These are phyloP conservation scores for Lagopus leucura DNA, from an alignment of 2,113 vertebrate species.

Conservation along the genomic window DNA sequence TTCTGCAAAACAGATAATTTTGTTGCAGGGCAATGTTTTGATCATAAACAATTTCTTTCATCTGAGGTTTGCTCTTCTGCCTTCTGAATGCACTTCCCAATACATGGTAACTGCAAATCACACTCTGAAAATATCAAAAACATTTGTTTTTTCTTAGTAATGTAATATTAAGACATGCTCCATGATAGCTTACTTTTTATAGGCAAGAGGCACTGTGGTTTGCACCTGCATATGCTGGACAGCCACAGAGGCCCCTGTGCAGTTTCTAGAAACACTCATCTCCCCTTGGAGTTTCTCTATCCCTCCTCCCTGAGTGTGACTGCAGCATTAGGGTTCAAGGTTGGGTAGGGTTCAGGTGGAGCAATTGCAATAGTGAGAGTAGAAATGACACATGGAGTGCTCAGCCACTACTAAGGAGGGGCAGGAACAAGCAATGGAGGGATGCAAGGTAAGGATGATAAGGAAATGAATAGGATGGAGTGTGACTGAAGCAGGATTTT, in stretches of 20 bases:
- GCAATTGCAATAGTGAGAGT: neutral
- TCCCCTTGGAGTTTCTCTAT: neutral
- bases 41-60: neutral
- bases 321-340: neutral
- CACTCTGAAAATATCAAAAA: neutral
- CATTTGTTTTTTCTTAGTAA: neutral
- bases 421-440: neutral
- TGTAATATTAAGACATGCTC: neutral
- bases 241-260: neutral
- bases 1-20: constrained; percentile 20
- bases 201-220: neutral
- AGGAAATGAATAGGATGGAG: neutral
- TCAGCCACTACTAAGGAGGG: neutral
- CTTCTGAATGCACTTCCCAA: neutral
- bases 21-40: neutral
- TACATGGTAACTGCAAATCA: neutral
- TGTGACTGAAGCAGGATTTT: neutral
- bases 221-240: neutral
- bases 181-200: neutral
- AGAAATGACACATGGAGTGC: neutral
- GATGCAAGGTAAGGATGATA: neutral
- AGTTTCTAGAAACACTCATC: neutral
- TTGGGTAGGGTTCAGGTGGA: neutral
- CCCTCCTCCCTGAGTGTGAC: neutral
- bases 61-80: neutral